These are phyloP conservation scores for Eulemur rufifrons DNA, from an alignment of 2,113 vertebrate species.

Conservation along the genomic window DNA sequence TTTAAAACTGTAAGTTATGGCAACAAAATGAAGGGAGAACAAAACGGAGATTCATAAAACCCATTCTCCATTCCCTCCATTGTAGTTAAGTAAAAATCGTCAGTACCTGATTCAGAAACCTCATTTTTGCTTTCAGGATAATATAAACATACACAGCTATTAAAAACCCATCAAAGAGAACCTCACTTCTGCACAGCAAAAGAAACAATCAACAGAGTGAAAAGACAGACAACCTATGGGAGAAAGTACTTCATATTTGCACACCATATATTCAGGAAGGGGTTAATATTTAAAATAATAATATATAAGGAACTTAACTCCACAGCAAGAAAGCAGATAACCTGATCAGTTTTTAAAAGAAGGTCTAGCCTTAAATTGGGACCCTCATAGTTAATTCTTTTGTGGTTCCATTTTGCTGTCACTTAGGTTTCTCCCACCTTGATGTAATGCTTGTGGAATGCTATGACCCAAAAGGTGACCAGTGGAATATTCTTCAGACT, in stretches of 20 bases:
- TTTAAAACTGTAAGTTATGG: no score
- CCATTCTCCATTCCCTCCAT: neutral
- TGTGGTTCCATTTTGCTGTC: neutral
- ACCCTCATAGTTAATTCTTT: neutral
- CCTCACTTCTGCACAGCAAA: neutral
- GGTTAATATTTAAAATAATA: neutral
- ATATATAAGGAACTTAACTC: neutral
- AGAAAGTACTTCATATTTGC: neutral
- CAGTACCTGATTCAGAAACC: neutral
- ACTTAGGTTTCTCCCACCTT: slow-evolving; percentile 96
- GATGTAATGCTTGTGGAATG: slow-evolving; percentile 99
- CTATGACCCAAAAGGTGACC: slow-evolving; percentile 97
- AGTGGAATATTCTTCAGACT: slow-evolving; percentile 99
- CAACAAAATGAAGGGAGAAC: neutral
- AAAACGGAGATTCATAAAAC: neutral
- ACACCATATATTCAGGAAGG: neutral
- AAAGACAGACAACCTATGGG: neutral
- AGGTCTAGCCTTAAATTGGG: neutral
- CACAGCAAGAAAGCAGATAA: neutral
- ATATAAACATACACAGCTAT: neutral
- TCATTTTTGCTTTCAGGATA: neutral
- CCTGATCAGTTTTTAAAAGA: neutral
- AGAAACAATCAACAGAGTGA: neutral
- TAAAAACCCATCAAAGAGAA: neutral
- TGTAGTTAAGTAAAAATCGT: neutral